These are phyloP conservation scores for Chlorospingus flavigularis DNA, from an alignment of 2,797 vertebrate genomes.

Conservation along the genomic window DNA sequence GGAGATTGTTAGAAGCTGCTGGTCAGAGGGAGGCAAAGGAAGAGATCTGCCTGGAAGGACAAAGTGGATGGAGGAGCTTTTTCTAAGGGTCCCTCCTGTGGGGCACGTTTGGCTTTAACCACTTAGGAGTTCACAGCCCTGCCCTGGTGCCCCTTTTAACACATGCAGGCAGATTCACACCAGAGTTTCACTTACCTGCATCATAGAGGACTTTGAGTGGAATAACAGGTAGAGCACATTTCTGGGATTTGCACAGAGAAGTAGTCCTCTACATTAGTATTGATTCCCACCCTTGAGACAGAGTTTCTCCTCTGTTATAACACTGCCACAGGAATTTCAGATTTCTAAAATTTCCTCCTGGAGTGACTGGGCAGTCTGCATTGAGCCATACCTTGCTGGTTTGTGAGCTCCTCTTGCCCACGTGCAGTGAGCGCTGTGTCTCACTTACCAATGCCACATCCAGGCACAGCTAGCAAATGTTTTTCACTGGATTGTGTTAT, in stretches of 20 bases:
- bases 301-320: rapidly evolving
- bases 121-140: rapidly evolving
- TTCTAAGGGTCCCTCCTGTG: not conserved
- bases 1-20: not conserved
- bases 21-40: not conserved
- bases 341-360: not conserved
- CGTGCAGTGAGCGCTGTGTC: not conserved
- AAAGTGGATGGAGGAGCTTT: not conserved
- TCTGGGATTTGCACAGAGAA: not conserved
- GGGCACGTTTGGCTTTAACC: not conserved
- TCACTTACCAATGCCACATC: not conserved
- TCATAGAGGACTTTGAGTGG: not conserved
- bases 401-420: not conserved
- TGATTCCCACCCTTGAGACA: not conserved
- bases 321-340: not conserved
- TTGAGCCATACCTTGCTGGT: not conserved
- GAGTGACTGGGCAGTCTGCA: rapidly evolving
- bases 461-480: not conserved
- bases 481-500: not conserved
- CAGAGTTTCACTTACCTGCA: not conserved
- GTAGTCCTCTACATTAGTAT: rapidly evolving
- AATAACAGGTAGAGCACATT: not conserved
- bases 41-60: not conserved
- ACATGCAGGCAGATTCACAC: rapidly evolving
- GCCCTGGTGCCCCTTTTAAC: not conserved